Evolutionary conservation across 1,140 invertebrate species (phyloP).

Genomic region (Lepidurus couesii): DNA sequence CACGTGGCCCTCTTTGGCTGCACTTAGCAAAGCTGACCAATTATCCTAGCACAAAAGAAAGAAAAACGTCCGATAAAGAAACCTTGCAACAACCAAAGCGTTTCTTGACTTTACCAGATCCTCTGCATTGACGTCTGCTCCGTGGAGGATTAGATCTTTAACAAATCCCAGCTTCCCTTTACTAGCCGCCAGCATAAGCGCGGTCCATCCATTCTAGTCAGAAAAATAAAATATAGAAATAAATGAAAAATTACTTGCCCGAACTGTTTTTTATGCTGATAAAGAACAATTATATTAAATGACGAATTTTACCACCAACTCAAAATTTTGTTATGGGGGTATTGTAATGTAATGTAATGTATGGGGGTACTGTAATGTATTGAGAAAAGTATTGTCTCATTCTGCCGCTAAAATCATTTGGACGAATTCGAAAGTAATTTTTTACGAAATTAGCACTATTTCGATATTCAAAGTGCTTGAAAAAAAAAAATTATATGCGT

Average conservation of each 20-base stretch:
- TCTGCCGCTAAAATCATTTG: too few relatives aligned
- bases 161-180: slow-evolving; percentile 75
- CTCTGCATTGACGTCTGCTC: slow-evolving; percentile 82
- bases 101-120: slow-evolving; percentile 59
- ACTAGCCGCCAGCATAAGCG: slow-evolving; percentile 78
- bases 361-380: too few relatives aligned
- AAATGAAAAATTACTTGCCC: slow-evolving; percentile 26
- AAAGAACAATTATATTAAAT: neutral
- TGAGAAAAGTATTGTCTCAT: too few relatives aligned
- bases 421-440: too few relatives aligned
- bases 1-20: slow-evolving; percentile 79
- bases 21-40: slow-evolving; percentile 86
- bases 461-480: neutral
- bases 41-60: slow-evolving; percentile 60
- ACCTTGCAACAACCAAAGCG: slow-evolving; percentile 27
- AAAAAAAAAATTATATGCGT: slow-evolving; percentile 34
- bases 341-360: too few relatives aligned
- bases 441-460: too few relatives aligned
- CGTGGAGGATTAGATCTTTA: slow-evolving; percentile 70
- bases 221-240: slow-evolving; percentile 29
- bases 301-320: too few relatives aligned
- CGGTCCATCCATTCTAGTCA: slow-evolving; percentile 78
- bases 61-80: slow-evolving; percentile 28
- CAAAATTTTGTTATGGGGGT: too few relatives aligned
- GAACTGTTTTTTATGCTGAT: neutral